Conservation (phyloP, 2,113 vertebrate species). For the Variabilichromis moorii region DNA sequence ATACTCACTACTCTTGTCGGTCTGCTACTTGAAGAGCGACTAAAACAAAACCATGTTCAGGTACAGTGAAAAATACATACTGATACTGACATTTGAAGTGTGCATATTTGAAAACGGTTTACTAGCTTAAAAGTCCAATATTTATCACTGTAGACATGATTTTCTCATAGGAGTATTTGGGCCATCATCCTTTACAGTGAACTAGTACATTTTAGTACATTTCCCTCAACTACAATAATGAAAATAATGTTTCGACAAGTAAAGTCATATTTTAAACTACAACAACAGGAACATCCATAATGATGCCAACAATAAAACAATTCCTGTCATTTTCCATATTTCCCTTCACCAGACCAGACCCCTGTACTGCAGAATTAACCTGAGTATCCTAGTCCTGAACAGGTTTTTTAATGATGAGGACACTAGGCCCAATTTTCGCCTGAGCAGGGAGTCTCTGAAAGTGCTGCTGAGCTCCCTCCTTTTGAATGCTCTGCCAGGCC, state of each 20-base stretch:
- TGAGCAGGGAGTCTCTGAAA: not conserved
- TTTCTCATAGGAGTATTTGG: not conserved
- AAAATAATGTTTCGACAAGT: not conserved
- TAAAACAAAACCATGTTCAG: not conserved
- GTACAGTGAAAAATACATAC: not conserved
- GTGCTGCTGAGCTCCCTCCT: not conserved
- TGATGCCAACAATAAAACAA: not conserved
- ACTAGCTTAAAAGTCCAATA: not conserved
- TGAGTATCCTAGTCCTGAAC: not conserved
- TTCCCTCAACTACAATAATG: not conserved
- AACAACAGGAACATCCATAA: not conserved
- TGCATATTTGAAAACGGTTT: not conserved
- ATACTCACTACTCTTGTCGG: not conserved
- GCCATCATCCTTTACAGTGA: not conserved
- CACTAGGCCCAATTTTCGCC: not conserved
- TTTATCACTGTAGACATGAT: not conserved
- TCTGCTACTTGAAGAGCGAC: not conserved
- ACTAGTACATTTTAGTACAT: not conserved
- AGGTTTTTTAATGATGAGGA: not conserved
- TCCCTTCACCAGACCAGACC: not conserved
- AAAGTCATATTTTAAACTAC: not conserved
- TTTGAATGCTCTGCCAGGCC: not conserved
- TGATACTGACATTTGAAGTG: not conserved
- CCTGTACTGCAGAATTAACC: not conserved
- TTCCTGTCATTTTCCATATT: not conserved